phyloP scores from a whole-genome alignment of 2,797 vertebrate species.

The Gastrophryne carolinensis region DNA sequence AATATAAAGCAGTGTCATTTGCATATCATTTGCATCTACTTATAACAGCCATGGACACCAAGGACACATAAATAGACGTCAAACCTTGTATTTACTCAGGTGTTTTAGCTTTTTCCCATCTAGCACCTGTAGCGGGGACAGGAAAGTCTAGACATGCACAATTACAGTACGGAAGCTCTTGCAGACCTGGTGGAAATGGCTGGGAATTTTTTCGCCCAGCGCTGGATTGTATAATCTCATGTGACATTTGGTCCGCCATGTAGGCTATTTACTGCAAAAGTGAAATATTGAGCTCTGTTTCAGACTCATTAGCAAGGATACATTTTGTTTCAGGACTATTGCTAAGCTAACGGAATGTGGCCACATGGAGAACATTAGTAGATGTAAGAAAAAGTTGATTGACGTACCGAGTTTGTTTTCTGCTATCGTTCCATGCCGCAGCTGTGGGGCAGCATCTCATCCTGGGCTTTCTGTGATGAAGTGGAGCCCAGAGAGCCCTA shows the following conservation, averaged over 20 bases:
- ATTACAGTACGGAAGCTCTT: conserved; percentile 24
- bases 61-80: background rate
- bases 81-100: conserved; percentile 17
- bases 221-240: background rate
- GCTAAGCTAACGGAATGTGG: background rate
- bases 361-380: conserved; percentile 2
- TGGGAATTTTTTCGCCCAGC: background rate
- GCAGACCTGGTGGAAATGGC: background rate
- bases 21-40: conserved; percentile 28
- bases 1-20: background rate
- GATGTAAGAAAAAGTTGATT: background rate
- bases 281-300: background rate
- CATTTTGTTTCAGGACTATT: background rate
- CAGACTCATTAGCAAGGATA: background rate
- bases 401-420: conserved; percentile 1
- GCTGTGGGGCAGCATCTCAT: background rate
- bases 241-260: background rate
- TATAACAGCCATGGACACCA: background rate
- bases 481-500: background rate
- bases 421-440: background rate
- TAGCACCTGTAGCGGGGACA: conserved; percentile 17
- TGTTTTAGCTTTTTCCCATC: conserved; percentile 13
- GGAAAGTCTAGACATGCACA: conserved; percentile 31
- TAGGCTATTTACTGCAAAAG: background rate
- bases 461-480: background rate